Evolutionary conservation across 2,113 vertebrate species (phyloP), one percentile per base, ranked within the genome.

Genomic region (Periophthalmodon schlosseri): DNA sequence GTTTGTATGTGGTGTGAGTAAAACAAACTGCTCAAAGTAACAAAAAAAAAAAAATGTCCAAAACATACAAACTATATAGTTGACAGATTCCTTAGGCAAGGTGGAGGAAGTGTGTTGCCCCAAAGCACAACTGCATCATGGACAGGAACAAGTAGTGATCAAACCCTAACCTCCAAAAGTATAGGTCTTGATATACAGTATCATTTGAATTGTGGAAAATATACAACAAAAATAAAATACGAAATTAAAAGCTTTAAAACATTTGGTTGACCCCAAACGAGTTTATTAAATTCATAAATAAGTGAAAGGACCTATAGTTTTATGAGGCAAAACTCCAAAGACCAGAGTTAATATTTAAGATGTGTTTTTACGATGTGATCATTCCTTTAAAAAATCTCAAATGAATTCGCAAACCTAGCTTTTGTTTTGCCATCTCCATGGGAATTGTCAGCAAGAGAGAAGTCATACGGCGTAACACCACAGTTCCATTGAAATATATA

Each of bases 371-470:
- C 16, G 0, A 12, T 5, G 10, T 44, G 63, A 65, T 65, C 16
- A n/a, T 44, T 39, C 2, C 34, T 36, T 34, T 33, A 36, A 64
- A 64, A 11, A 7, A 1, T 0, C 61, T 34, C 20, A 36, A 64
- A n/a, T 47, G 20, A 13, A 15, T 67, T 23, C 66, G 24, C 46
- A 68, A 24, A 49, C 44, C 20, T 5, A 13, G 39, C 39, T 46
- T 68, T 68, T 68, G 66, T 68, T 49, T 49, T 15, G 66, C n/a
- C 46, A 13, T 68, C 39, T 68, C 49, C 66, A 49, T 68, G 46
- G 39, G 46, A 68, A 47, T 68, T 49, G 46, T 68, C 39, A 46
- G 49, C 66, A 46, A 46, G 39, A 49, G 66, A 39, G 39, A 46
- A 49, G 66, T 15, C 39, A 14, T 47, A 68, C 16, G 16, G 11